Conservation (phyloP, 2,797 vertebrate genomes). For the Coluber constrictor region DNA sequence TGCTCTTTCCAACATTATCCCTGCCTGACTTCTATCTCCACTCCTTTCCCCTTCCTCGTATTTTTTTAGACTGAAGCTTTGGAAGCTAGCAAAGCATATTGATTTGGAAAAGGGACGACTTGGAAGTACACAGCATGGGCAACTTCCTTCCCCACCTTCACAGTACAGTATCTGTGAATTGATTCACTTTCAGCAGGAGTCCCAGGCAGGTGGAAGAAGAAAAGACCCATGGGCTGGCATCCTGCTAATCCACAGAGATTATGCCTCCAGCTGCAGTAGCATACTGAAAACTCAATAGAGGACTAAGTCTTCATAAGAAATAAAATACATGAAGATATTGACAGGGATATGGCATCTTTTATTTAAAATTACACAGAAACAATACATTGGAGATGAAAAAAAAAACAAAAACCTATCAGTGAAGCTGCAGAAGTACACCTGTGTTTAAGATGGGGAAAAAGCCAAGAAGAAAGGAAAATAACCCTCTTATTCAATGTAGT, state of each 20-base stretch:
- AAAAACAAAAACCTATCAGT: background rate
- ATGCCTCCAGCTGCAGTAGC: background rate
- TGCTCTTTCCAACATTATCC: background rate
- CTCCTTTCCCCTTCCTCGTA: background rate
- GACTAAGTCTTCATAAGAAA: background rate
- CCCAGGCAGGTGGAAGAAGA: background rate
- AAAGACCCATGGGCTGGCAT: background rate
- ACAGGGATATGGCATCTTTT: conserved; percentile 52
- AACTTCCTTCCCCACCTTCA: background rate
- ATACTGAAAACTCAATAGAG: background rate
- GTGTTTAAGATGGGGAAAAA: conserved; percentile 17
- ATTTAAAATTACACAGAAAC: conserved; percentile 62
- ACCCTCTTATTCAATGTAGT: background rate
- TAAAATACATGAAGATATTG: background rate
- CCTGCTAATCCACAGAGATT: background rate
- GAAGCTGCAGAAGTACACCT: background rate
- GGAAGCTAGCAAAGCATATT: background rate
- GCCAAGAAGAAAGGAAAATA: conserved; percentile 19
- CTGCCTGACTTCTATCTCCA: background rate
- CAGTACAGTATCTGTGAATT: background rate
- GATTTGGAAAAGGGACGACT: background rate
- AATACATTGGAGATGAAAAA: conserved; percentile 51
- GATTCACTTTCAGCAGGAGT: background rate
- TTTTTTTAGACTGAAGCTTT: background rate
- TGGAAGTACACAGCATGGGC: background rate